Percentiles rank a stretch among this genome's conserved stretches.
phyloP scores from a whole-genome alignment of 2,113 vertebrate species.

The Sander vitreus region DNA sequence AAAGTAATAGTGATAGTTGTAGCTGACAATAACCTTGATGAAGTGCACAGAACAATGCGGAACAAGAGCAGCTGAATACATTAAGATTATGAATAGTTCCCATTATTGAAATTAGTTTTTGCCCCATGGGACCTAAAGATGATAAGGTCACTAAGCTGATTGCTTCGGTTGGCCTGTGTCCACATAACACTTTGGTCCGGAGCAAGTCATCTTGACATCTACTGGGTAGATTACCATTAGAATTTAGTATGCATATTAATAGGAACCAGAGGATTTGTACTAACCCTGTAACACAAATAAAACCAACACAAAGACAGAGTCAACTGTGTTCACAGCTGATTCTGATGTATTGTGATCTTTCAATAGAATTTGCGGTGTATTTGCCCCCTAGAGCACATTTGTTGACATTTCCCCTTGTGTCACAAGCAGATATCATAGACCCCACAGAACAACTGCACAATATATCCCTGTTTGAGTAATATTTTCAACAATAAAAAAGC shows the following conservation, averaged over 20 bases:
- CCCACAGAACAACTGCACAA: too few relatives aligned
- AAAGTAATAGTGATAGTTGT: neutral
- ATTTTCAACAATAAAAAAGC: neutral
- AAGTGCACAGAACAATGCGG: neutral
- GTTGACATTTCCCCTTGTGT: neutral
- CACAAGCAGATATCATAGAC: neutral
- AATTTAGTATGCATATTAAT: neutral
- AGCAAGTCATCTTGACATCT: neutral
- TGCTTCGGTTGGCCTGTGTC: neutral
- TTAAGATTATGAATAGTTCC: slow-evolving; percentile 36
- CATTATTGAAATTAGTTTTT: slow-evolving; percentile 39
- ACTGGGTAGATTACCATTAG: neutral
- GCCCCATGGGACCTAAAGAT: neutral
- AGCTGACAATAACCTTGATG: neutral
- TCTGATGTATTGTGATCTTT: neutral
- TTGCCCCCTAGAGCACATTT: neutral
- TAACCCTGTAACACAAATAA: too few relatives aligned
- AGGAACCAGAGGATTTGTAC: neutral
- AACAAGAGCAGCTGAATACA: slow-evolving; percentile 17
- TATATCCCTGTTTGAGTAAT: neutral
- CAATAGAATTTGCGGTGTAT: neutral
- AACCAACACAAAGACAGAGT: too few relatives aligned
- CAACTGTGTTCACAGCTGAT: too few relatives aligned
- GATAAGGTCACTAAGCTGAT: neutral
- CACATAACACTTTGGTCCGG: neutral